Base-by-base conservation (phyloP, 2,888 invertebrate species). In the Hecatera dysodea region DNA sequence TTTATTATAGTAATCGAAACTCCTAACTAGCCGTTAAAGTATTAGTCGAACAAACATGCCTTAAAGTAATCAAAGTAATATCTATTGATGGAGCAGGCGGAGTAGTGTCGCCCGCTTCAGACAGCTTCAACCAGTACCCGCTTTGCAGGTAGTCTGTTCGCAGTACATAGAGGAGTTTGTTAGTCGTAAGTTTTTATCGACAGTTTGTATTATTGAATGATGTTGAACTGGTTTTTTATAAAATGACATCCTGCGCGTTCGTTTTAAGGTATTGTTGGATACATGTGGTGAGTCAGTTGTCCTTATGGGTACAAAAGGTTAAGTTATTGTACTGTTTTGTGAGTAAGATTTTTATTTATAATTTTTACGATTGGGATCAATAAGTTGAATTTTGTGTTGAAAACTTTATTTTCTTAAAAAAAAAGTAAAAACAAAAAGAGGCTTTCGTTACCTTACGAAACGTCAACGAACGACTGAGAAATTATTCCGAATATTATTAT, bases 401-500 rank as follows among this genome's bases (percentile, higher is more conserved):
- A 90, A 90, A 90, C 87, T 93, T 95, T 94, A 94, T 95, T 95
- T 95, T 95, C 90, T 93, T 92, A 92, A 93, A 91, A 90, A 87
- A 86, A 89, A 89, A 86, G 83, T 87, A 86, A 87, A 86, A 87
- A 62, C 56, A 92, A 92, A 93, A 93, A 92, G 85, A 93, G 93
- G 92, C 90, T 92, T 92, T 93, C 93, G 95, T 93, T 90, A 84
- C 67, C 75, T 75, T 83, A 87, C 93, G 93, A 92, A 91, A 91
- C 85, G 90, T 92, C 92, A 93, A 95, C 96, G 96, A 96, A 96
- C 96, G 96, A 96, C 96, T 96, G 96, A 96, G 93, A 95, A 93
- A 93, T 90, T 93, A 95, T 96, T 96, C 96, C 85, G 85, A 85
- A 86, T 85, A 86, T 82, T 75, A 83, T 82, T 66, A 53, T 80